Evolutionary conservation across 2,888 invertebrate species (phyloP).

Genomic region (Cinara cedri): DNA sequence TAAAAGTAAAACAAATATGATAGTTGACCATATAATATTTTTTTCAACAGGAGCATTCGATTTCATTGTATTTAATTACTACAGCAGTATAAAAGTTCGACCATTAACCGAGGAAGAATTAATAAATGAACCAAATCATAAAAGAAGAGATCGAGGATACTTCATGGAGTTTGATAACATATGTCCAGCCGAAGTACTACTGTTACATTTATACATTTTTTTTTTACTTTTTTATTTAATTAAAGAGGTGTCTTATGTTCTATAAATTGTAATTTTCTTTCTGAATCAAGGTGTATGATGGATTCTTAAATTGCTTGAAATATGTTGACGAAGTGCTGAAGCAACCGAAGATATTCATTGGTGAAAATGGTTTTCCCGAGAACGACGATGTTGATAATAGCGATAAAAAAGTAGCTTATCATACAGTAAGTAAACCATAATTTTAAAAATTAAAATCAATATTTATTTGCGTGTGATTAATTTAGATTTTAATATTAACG

Average conservation of each 20-base stretch:
- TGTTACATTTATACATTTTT: not conserved
- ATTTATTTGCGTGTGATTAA: no score
- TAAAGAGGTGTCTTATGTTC: not conserved
- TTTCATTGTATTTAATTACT: slow-evolving; percentile 17
- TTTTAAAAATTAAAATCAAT: no score
- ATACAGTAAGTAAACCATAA: not conserved
- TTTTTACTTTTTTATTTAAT: not conserved
- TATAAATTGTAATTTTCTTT: not conserved
- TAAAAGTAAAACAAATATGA: no score
- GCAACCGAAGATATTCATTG: slow-evolving; percentile 3
- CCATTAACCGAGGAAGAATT: not conserved
- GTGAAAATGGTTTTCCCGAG: not conserved
- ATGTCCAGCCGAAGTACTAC: not conserved
- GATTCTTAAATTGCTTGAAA: slow-evolving; percentile 26
- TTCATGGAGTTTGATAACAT: not conserved
- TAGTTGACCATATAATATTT: no score
- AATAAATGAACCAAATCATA: not conserved
- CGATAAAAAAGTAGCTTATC: not conserved
- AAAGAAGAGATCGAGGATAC: slow-evolving; percentile 16
- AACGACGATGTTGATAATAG: not conserved
- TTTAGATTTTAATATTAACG: no score
- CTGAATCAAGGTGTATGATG: not conserved
- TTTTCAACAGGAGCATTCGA: not conserved
- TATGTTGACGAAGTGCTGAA: not conserved
- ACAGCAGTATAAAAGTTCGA: not conserved